Percentiles rank a stretch among this genome's conserved stretches.
phyloP scores from a whole-genome alignment of 1,140 invertebrate genomes.

The Eriocheir sinensis region DNA sequence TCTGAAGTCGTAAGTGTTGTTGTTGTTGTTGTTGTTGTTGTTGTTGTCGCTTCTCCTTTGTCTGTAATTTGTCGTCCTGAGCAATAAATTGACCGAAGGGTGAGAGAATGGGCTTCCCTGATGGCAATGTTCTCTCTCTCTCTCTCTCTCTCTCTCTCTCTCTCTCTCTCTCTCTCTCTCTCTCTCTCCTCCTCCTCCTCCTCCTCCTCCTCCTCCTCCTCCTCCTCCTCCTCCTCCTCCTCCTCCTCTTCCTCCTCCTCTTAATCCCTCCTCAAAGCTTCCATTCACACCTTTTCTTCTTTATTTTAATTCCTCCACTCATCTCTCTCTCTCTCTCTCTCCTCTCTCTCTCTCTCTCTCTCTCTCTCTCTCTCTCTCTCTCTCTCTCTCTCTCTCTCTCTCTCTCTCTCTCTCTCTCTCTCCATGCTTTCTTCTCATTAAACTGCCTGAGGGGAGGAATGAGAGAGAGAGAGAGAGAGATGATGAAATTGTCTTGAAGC shows the following conservation, averaged over 20 bases:
- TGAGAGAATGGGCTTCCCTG: too few relatives aligned
- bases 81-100: too few relatives aligned
- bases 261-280: neutral
- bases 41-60: too few relatives aligned
- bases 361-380: neutral
- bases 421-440: neutral
- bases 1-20: neutral
- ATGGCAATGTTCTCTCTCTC: too few relatives aligned
- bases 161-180: constrained; percentile 37
- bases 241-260: neutral
- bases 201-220: neutral
- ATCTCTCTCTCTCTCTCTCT: neutral
- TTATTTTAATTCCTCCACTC: neutral
- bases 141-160: constrained; percentile 38
- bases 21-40: neutral
- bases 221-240: neutral
- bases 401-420: neutral
- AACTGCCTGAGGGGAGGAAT: neutral
- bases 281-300: neutral
- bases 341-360: neutral
- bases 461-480: neutral
- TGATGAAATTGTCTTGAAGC: neutral
- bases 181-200: neutral
- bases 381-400: neutral
- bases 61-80: too few relatives aligned